These are phyloP conservation scores for Dufourea novaeangliae DNA, from an alignment of 1,140 invertebrate genomes.

Conservation along the genomic window DNA sequence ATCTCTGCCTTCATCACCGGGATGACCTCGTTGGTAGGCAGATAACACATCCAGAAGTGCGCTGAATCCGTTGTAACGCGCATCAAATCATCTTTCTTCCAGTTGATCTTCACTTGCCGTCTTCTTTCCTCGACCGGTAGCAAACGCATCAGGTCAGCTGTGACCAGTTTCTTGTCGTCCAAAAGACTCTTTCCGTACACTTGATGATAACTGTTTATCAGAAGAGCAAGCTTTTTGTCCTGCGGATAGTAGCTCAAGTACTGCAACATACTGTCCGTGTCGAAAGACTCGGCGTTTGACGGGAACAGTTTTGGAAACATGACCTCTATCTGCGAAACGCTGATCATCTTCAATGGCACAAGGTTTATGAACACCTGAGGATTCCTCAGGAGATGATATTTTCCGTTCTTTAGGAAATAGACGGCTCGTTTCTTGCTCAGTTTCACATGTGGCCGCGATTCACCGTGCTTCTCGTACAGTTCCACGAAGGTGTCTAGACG, in stretches of 20 bases:
- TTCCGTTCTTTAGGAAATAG: conserved; percentile 67
- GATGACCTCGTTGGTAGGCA: conserved; percentile 66
- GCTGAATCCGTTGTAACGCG: background rate
- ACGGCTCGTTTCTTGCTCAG: conserved; percentile 62
- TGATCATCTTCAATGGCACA: conserved; percentile 62
- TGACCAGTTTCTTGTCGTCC: conserved; percentile 47
- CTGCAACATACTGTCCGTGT: conserved; percentile 17
- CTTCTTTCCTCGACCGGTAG: conserved; percentile 65
- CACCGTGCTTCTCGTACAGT: conserved; percentile 49
- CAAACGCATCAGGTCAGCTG: conserved; percentile 49
- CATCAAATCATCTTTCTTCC: conserved; percentile 18
- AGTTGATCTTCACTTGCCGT: conserved; percentile 64
- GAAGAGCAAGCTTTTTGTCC: conserved; percentile 50
- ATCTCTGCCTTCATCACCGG: conserved; percentile 65
- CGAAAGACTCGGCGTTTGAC: conserved; percentile 36
- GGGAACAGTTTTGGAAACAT: conserved; percentile 68
- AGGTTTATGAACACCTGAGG: conserved; percentile 55
- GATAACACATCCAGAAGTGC: conserved; percentile 69
- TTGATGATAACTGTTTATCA: conserved; percentile 59
- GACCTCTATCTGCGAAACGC: conserved; percentile 45
- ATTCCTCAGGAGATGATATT: conserved; percentile 45
- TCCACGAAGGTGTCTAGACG: conserved; percentile 51
- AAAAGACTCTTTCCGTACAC: conserved; percentile 62
- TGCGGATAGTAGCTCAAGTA: conserved; percentile 67
- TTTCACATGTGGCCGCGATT: background rate